Percentiles rank a stretch among this genome's conserved stretches.
Conservation (phyloP, 1,140 invertebrate genomes). For the Belonocnema kinseyi region DNA sequence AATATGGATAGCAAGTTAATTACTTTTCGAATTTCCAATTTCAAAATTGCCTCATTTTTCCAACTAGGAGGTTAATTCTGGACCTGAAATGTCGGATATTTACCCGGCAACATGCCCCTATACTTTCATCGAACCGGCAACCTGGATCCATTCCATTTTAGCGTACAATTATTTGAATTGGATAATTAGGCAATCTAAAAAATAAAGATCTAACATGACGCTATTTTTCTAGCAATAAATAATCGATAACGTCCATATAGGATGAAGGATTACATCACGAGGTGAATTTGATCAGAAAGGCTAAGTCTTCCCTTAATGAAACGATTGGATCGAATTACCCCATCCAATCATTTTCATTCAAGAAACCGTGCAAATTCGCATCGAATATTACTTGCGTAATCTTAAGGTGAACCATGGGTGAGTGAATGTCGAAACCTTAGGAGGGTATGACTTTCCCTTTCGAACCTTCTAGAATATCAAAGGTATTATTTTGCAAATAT, state of each 20-base stretch:
- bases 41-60: no score
- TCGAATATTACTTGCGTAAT: slow-evolving; percentile 40
- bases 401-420: slow-evolving; percentile 43
- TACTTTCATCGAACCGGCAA: no score
- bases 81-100: no score
- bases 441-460: slow-evolving; percentile 37
- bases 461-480: slow-evolving; percentile 41
- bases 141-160: no score
- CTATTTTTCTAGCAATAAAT: not conserved
- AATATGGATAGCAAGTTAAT: no score
- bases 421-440: slow-evolving; percentile 49
- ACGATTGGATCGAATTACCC: slow-evolving; percentile 43
- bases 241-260: not conserved
- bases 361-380: slow-evolving; percentile 49
- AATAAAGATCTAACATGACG: no score
- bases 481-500: slow-evolving; percentile 22
- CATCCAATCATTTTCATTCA: slow-evolving; percentile 41
- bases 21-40: no score
- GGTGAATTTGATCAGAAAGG: slow-evolving; percentile 19
- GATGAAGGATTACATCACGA: not conserved
- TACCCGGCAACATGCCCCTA: no score
- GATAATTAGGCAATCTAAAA: no score
- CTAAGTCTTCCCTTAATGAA: slow-evolving; percentile 35
- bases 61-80: no score
- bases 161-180: no score